Conservation (phyloP, 2,888 invertebrate species). For the Diplolepis rosae region DNA sequence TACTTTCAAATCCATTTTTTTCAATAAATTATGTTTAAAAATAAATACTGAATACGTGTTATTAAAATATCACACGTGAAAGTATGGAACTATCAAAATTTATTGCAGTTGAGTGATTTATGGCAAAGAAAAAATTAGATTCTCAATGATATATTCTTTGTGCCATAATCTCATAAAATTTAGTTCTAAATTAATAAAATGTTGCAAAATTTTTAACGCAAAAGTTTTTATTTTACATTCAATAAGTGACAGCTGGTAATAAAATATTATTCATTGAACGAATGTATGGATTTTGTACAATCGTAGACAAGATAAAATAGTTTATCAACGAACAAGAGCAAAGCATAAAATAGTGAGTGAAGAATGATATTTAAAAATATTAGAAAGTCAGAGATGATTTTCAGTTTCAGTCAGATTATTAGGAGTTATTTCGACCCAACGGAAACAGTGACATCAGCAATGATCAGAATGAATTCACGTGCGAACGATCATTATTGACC, state of each 20-base stretch:
- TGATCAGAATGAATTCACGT: constrained; percentile 28
- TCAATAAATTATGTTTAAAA: not conserved
- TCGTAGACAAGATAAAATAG: no score
- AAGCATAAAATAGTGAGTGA: no score
- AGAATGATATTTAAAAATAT: no score
- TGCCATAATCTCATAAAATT: not conserved
- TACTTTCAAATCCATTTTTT: constrained; percentile 21
- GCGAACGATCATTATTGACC: constrained; percentile 26
- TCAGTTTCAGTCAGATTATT: constrained; percentile 4
- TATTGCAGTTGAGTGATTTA: not conserved
- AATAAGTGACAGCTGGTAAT: not conserved
- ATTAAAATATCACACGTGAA: not conserved
- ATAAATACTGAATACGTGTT: not conserved
- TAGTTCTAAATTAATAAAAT: not conserved
- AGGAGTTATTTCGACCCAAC: constrained; percentile 14
- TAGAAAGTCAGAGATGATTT: not conserved
- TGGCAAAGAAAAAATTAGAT: not conserved
- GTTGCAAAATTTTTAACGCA: no score
- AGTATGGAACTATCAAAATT: not conserved
- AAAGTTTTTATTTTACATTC: no score
- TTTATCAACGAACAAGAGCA: no score
- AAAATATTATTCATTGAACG: not conserved
- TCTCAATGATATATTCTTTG: not conserved
- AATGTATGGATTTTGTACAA: no score
- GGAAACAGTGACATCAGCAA: constrained; percentile 13